Base-by-base conservation (phyloP, 2,797 vertebrate species). In the Danio kyathit region DNA sequence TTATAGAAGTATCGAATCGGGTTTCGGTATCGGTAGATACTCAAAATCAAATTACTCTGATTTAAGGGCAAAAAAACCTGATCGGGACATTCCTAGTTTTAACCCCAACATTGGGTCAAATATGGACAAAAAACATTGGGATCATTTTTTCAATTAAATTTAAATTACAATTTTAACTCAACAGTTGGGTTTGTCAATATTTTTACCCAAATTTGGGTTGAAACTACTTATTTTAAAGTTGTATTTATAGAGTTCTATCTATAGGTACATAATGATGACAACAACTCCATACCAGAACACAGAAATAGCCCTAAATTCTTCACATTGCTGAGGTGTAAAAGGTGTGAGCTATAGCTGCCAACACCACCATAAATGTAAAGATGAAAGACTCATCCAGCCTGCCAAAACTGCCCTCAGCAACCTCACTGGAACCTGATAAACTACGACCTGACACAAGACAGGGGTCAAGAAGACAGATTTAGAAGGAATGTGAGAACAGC, bases 321-420 rank as follows among this genome's bases (percentile, higher is more conserved):
- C 69, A 88, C 88, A 94, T 94, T 93, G 90, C 90, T 93, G 87
- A 82, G 85, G 88, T 90, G 86, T 91, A 89, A 92, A 92, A 93
- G 92, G 90, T 94, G 93, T 90, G 91, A 94, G 90, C 88, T 88
- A 40, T 38, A 65, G 19, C 65, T 81, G 71, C 65, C 60, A 75
- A 83, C 79, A 79, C 80, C 65, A 43, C 74, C 69, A 83, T 76
- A 76, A 85, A 79, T 54, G 83, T 82, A 72, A 73, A 81, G 76
- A 87, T 85, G 74, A 87, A 86, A 81, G 82, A 77, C 52, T 74
- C 40, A 1, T 41, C 11, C 11, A 52, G 19, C 75, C 67, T 71
- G 56, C 71, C 74, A 12, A 43, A 16, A 52, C 57, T 71, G 79
- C 82, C 82, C 82, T 76, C 71, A 57, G 48, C 46, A 87, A 46